Base-by-base conservation (phyloP, 2,888 invertebrate species). In the Acronicta alni region DNA sequence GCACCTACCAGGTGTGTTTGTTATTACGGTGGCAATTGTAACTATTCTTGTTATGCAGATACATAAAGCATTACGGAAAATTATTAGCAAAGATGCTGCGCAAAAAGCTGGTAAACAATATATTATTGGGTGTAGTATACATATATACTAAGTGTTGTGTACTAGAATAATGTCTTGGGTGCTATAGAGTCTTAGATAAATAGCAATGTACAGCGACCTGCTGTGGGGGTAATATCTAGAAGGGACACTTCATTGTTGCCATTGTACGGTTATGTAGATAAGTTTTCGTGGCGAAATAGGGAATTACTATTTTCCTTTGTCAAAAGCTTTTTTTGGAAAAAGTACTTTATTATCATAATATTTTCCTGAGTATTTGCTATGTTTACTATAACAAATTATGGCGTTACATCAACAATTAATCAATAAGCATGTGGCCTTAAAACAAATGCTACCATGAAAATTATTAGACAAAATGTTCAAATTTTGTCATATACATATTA, bases 101-200 rank as follows among this genome's bases (percentile, higher is more conserved):
- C 87, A 87, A 83, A 84, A 85, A 79, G 77, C 77, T 76, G 73
- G 81, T 84, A 84, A 84, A 86, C 83, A 85, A 83, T 85, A 81
- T 80, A 63, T 79, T 75, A 79, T 81, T 75, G 75, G 79, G 74
- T 67, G 41, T 57, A 47, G 47, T 78, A 73, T 81, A 82, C 71
- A 73, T 81, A 82, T 71, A 68, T 77, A 80, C 67, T 67, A 57
- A 67, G 67, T 72, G 75, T 67, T 60, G 74, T 79, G 69, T 75
- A 72, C 46, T 61, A 53, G 67, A 63, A 65, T 70, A 65, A 69
- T 63, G 46, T 57, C 46, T 57, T 61, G 42, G 47, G 37, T 57
- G 39, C 70, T 75, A 71, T 72, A 63, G 32, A 64, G 46, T 57
- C 43, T 44, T 61, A 72, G 65, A 62, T 72, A 68, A 67, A 63